A percentile compares a stretch with the other conserved stretches of the same genome.
Evolutionary conservation across 2,797 vertebrate genomes (phyloP).

Genomic region (Trematomus bernacchii): DNA sequence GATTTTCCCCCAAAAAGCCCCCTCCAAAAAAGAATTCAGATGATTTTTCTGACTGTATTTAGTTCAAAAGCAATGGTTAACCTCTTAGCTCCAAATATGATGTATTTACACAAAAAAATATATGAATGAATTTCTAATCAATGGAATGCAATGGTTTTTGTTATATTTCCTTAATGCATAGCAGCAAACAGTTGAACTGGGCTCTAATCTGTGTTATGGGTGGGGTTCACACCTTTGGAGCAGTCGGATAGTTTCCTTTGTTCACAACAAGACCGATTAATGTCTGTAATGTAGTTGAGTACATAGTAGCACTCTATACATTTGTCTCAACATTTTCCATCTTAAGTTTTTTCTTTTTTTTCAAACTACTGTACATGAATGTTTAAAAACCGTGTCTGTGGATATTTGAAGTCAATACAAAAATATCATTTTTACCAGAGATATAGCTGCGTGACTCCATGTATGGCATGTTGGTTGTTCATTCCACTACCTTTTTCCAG

Average conservation of each 20-base stretch:
- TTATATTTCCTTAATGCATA: not conserved
- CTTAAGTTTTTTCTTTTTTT: not conserved
- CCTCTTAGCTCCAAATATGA: constrained; percentile 18
- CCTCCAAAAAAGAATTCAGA: not conserved
- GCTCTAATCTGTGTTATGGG: constrained; percentile 19
- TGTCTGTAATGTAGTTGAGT: constrained; percentile 38
- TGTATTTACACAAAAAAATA: not conserved
- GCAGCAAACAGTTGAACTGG: not conserved
- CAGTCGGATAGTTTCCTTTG: constrained; percentile 44
- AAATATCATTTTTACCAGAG: not conserved
- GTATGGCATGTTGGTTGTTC: not conserved
- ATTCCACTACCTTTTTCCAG: not conserved
- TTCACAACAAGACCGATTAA: constrained; percentile 47
- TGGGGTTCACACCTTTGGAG: constrained; percentile 49
- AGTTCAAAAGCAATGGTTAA: constrained; percentile 16
- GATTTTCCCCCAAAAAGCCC: not conserved
- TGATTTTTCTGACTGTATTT: constrained; percentile 15
- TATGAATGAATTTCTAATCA: not conserved
- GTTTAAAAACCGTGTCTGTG: no score
- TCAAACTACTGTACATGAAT: no score
- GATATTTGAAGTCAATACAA: not conserved
- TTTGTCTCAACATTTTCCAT: constrained; percentile 19
- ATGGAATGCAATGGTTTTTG: not conserved
- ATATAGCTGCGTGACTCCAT: not conserved
- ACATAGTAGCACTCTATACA: not conserved